Evolutionary conservation across 23 tunicate species (phyloP), one percentile per base, ranked within the genome.

Genomic region (Aplidium turbinatum): DNA sequence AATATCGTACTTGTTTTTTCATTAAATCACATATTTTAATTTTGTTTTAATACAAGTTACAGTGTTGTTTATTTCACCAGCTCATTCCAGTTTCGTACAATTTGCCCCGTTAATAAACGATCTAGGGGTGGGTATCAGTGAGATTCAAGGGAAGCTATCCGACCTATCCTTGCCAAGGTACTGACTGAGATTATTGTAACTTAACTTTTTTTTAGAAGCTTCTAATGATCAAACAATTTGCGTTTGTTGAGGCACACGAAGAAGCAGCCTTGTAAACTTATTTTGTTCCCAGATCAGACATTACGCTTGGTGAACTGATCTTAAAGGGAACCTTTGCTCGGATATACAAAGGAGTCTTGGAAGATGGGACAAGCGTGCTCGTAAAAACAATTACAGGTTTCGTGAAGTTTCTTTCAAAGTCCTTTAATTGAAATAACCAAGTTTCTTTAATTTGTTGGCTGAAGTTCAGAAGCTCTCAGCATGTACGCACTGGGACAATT

Each of bases 301-400:
- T 89, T 28, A 57, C 32, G 2, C 26, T 77, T 4, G 85, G 76
- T 29, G 97, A 91, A 33, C 63, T 84, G 22, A 28, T 83, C 16
- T 56, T 85, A 25, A 87, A 91, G 67, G 97, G 97, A 1, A 91
- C 97, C 2, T 91, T 91, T 74, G 82, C 97, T 33, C 72, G 89
- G n/a, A 73, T 84, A 34, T 84, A 79, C 38, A 78, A 75, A 39
- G 90, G 91, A 3, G 22, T 28, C 0, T 58, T 83, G 50, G 69
- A 84, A 42, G 86, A 61, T 38, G 83, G 82, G 47, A 29, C 75
- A 20, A 75, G 22, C 1, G 86, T 84, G 13, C 66, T 79, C 31
- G 51, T 91, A 1, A 91, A 91, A 73, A 91, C 97, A 39, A 86
- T 91, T 1, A 56, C 97, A 68, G 83, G 91, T 85, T n/a, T n/a